These are phyloP conservation scores for Cercopithecus mona DNA, from an alignment of 2,113 vertebrate species.

Conservation along the genomic window DNA sequence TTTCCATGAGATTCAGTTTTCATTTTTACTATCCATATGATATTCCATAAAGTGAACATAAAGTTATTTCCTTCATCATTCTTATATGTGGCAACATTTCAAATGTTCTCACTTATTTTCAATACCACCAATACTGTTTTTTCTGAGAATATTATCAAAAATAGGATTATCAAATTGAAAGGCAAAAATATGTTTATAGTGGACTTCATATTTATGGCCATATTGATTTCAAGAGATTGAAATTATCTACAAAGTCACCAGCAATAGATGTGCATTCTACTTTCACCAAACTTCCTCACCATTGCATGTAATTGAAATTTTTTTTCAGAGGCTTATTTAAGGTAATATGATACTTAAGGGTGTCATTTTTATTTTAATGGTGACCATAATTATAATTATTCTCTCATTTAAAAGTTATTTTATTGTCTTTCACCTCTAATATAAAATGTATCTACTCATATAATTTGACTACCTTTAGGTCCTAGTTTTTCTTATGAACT, in stretches of 20 bases:
- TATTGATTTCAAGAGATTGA: neutral
- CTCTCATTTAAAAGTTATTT: neutral
- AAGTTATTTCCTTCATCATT: neutral
- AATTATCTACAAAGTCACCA: neutral
- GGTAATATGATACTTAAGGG: neutral
- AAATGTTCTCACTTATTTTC: neutral
- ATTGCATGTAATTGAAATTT: neutral
- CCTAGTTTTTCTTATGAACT: neutral
- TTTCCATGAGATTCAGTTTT: neutral
- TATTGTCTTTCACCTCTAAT: neutral
- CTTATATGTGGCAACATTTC: neutral
- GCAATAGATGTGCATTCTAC: neutral
- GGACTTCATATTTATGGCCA: neutral
- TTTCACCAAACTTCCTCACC: neutral
- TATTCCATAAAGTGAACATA: neutral
- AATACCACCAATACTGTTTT: neutral
- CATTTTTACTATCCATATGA: neutral
- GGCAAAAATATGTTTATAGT: neutral
- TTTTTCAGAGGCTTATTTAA: neutral
- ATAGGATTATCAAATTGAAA: neutral
- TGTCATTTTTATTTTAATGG: slow-evolving; percentile 4
- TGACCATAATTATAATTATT: slow-evolving; percentile 12
- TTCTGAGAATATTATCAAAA: neutral
- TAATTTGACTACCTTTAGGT: neutral
- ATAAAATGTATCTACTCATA: neutral